Conservation (phyloP, 2,113 vertebrate genomes). For the Leptobrachium ailaonicum region DNA sequence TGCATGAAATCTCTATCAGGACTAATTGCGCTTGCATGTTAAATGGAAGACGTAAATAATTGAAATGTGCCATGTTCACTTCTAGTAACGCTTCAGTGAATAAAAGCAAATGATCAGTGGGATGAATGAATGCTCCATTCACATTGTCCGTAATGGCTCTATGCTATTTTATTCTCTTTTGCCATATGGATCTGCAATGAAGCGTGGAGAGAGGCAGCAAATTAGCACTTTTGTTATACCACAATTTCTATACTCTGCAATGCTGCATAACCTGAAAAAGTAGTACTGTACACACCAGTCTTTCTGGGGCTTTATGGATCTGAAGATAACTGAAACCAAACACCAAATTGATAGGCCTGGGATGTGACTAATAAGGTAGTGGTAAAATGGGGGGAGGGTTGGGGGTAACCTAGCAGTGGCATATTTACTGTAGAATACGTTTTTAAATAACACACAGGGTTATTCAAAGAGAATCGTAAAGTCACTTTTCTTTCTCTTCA, state of each 20-base stretch:
- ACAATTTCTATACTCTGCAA: neutral
- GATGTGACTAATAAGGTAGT: too few species aligned
- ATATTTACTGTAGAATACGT: too few species aligned
- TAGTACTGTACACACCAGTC: neutral
- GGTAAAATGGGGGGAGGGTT: too few species aligned
- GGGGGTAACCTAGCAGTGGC: too few species aligned
- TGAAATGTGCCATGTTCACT: constrained; percentile 1
- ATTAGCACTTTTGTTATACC: neutral
- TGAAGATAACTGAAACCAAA: too few species aligned
- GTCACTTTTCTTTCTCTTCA: too few species aligned
- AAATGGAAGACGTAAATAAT: neutral
- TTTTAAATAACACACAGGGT: too few species aligned
- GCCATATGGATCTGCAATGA: constrained; percentile 6
- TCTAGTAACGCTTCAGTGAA: neutral
- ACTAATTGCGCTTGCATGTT: neutral
- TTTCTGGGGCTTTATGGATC: too few species aligned
- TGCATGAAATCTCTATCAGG: neutral
- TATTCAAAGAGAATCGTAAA: too few species aligned
- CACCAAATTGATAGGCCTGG: too few species aligned
- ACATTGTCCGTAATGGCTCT: neutral
- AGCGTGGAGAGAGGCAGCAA: neutral
- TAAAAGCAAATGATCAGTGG: neutral
- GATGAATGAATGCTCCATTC: constrained; percentile 8
- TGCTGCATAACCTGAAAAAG: neutral
- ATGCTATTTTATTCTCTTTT: neutral